phyloP scores from a whole-genome alignment of 2,888 invertebrate species.

The Pycnomerus fuliginosus region DNA sequence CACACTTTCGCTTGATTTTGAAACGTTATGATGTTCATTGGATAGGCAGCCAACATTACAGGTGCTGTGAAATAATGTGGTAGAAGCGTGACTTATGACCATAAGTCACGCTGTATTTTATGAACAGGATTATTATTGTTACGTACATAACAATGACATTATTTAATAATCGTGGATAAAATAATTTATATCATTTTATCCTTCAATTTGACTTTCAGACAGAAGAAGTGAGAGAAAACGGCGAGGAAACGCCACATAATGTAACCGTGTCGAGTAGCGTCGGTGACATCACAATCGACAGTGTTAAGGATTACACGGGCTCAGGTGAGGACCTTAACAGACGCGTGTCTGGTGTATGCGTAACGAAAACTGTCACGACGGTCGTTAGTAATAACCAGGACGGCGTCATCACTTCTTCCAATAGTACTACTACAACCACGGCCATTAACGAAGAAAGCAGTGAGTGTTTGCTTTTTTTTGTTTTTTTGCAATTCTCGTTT shows the following conservation, averaged over 20 bases:
- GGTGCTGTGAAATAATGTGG: too few relatives aligned
- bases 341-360: slow-evolving; percentile 51
- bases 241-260: slow-evolving; percentile 52
- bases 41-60: too few relatives aligned
- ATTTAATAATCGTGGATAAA: too few relatives aligned
- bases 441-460: slow-evolving; percentile 54
- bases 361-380: slow-evolving; percentile 64
- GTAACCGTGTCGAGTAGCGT: slow-evolving; percentile 62
- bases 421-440: slow-evolving; percentile 30
- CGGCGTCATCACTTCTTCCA: slow-evolving; percentile 29
- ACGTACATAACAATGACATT: too few relatives aligned
- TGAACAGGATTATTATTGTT: too few relatives aligned
- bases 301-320: slow-evolving; percentile 82
- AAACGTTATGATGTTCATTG: too few relatives aligned
- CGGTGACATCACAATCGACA: slow-evolving; percentile 93
- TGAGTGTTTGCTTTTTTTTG: slow-evolving; percentile 50
- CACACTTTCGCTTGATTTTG: too few relatives aligned
- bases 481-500: too few relatives aligned
- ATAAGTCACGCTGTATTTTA: too few relatives aligned
- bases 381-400: slow-evolving; percentile 52
- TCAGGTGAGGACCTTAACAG: slow-evolving; percentile 49
- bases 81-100: too few relatives aligned
- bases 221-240: slow-evolving; percentile 52
- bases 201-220: too few relatives aligned
- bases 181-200: too few relatives aligned